Percentiles rank a stretch among this genome's conserved stretches.
These are phyloP conservation scores for Agrochola macilenta DNA, from an alignment of 2,888 invertebrate genomes.

Conservation along the genomic window DNA sequence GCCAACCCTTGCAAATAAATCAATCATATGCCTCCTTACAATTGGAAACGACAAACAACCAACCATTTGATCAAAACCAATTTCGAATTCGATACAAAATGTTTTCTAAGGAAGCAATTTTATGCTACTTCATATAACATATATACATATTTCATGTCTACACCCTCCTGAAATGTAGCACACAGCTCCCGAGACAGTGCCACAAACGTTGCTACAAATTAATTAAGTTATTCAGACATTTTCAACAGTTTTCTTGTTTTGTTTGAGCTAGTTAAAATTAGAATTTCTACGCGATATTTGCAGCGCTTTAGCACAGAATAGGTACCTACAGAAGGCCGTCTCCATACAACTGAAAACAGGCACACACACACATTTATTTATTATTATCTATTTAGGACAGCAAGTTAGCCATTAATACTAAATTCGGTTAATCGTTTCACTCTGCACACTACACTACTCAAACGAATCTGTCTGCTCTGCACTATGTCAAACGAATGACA, in stretches of 20 bases:
- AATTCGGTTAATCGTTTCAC: too few species aligned
- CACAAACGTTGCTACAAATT: constrained; percentile 47
- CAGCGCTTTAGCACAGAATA: constrained; percentile 8
- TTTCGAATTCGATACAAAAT: constrained; percentile 29
- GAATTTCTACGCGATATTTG: constrained; percentile 49
- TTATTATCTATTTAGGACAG: too few species aligned
- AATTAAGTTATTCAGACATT: constrained; percentile 61
- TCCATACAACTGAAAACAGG: neutral
- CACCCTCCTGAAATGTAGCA: constrained; percentile 30
- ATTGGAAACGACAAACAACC: constrained; percentile 32
- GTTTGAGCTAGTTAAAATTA: constrained; percentile 54
- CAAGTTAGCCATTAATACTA: too few species aligned
- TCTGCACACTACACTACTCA: too few species aligned
- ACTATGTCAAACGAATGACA: neutral
- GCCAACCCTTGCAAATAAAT: constrained; percentile 29
- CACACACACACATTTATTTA: neutral
- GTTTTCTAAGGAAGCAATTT: constrained; percentile 33
- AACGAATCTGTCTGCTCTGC: too few species aligned
- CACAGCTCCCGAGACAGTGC: constrained; percentile 22
- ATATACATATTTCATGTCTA: constrained; percentile 25
- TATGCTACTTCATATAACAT: constrained; percentile 1
- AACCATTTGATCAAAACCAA: constrained; percentile 39
- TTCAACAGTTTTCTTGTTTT: constrained; percentile 56
- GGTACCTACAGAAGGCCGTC: neutral
- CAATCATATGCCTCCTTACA: constrained; percentile 41